Conservation (phyloP, 2,797 vertebrate species). For the Mormyrus hasselquistii region DNA sequence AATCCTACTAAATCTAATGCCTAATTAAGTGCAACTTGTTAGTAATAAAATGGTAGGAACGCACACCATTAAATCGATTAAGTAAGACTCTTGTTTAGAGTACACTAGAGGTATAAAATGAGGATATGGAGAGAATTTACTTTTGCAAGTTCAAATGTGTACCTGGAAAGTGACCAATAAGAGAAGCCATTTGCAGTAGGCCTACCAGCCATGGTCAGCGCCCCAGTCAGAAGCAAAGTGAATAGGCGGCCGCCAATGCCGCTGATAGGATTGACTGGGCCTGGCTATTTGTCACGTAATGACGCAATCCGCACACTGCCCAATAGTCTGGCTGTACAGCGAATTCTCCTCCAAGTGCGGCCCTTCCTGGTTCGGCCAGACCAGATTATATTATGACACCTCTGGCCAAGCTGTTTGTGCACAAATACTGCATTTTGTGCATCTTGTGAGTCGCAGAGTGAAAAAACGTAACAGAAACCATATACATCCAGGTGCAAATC, state of each 20-base stretch:
- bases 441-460: background rate
- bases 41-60: background rate
- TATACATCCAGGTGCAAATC: background rate
- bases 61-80: background rate
- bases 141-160: background rate
- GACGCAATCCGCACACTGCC: background rate
- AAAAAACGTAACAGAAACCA: background rate
- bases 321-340: background rate
- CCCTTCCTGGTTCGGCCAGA: background rate
- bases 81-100: background rate
- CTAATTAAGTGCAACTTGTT: background rate
- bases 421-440: background rate
- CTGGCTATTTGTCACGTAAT: background rate
- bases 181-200: background rate
- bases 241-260: background rate
- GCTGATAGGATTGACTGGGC: no score
- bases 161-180: background rate
- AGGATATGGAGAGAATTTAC: background rate
- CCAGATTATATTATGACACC: background rate
- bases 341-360: background rate
- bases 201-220: background rate
- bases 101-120: background rate
- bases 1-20: background rate
- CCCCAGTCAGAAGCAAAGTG: background rate
- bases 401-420: background rate